Conservation (phyloP, 2,888 invertebrate species). For the Ypsolopha sequella region DNA sequence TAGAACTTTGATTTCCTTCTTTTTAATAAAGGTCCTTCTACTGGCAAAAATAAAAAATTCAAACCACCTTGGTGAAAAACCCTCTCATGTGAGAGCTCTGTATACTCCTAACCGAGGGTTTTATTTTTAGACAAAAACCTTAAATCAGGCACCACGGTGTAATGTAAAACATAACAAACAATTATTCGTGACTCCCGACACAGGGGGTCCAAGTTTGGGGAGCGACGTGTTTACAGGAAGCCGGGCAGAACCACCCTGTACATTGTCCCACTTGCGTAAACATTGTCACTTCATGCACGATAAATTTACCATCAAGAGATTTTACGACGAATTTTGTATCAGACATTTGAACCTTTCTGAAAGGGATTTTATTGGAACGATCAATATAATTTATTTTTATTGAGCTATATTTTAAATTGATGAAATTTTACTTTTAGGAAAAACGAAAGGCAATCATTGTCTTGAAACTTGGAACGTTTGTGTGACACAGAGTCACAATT, state of each 20-base stretch:
- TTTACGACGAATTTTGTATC: conserved; percentile 5
- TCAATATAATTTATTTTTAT: not conserved
- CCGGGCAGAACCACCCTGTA: conserved; percentile 24
- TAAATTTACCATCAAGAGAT: conserved; percentile 21
- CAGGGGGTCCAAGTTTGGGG: conserved; percentile 21
- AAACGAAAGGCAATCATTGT: too few species aligned
- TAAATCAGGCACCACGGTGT: not conserved
- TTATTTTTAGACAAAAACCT: too few species aligned
- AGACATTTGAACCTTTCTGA: not conserved
- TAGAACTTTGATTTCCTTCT: too few species aligned
- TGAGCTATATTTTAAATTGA: too few species aligned
- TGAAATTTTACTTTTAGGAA: too few species aligned
- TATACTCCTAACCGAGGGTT: too few species aligned
- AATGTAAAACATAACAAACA: conserved; percentile 26
- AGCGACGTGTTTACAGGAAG: conserved; percentile 49
- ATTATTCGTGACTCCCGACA: conserved; percentile 30
- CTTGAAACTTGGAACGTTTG: too few species aligned
- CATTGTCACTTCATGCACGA: conserved; percentile 24
- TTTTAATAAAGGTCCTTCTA: too few species aligned
- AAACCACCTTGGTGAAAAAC: too few species aligned
- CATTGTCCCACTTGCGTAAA: conserved; percentile 21
- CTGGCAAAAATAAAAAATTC: too few species aligned
- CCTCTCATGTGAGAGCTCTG: too few species aligned
- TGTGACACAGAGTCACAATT: too few species aligned
- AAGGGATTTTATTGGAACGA: conserved; percentile 1